A percentile compares a stretch with the other conserved stretches of the same genome.
Evolutionary conservation across 2,113 vertebrate species (phyloP).

Genomic region (Phycodurus eques): DNA sequence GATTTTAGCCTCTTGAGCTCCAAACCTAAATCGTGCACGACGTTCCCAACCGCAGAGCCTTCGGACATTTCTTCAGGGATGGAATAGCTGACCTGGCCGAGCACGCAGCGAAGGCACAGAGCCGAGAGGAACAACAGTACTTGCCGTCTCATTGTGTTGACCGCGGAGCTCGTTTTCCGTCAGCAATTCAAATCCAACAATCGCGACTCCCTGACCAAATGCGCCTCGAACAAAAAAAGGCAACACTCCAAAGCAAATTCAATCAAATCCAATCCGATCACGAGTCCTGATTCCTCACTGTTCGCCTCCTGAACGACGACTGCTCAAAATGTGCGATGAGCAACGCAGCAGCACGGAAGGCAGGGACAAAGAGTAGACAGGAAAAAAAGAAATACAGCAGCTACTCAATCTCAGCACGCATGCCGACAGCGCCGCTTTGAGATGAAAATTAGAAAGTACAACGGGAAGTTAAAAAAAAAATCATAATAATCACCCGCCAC

Average conservation of each 20-base stretch:
- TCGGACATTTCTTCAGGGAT: constrained; percentile 72
- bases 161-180: background rate
- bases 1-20: constrained; percentile 58
- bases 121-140: constrained; percentile 42
- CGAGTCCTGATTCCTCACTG: background rate
- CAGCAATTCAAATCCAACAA: background rate
- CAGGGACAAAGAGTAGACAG: constrained; percentile 14
- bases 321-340: background rate
- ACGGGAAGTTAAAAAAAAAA: background rate
- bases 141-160: constrained; percentile 54
- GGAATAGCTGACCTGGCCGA: constrained; percentile 67
- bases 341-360: constrained; percentile 1
- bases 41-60: constrained; percentile 69
- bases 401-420: background rate
- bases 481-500: background rate
- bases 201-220: background rate
- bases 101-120: constrained; percentile 20
- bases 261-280: background rate
- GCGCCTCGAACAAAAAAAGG: background rate
- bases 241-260: background rate
- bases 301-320: background rate
- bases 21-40: constrained; percentile 71
- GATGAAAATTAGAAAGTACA: constrained; percentile 46
- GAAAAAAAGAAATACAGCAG: constrained; percentile 2
- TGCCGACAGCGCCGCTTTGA: constrained; percentile 51